Evolutionary conservation across 2,888 invertebrate genomes (phyloP).

Genomic region (Bembecia ichneumoniformis): DNA sequence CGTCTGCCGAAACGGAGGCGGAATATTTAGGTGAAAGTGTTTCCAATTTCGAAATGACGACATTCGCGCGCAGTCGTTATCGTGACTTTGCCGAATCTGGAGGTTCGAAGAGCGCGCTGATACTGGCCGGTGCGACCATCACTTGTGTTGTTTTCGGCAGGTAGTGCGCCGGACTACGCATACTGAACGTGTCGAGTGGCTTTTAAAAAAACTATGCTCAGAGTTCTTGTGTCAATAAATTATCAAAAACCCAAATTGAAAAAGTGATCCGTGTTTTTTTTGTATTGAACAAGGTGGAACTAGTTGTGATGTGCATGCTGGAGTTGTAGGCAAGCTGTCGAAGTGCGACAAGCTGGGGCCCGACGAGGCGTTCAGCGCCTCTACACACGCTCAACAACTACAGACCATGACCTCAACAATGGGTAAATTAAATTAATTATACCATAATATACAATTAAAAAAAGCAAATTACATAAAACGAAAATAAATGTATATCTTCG

Average conservation of each 20-base stretch:
- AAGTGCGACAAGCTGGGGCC: slow-evolving; percentile 57
- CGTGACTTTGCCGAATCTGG: slow-evolving; percentile 72
- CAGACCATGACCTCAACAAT: slow-evolving; percentile 70
- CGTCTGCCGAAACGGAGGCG: slow-evolving; percentile 70
- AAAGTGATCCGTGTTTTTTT: slow-evolving; percentile 51
- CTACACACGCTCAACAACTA: slow-evolving; percentile 51
- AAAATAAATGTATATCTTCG: too few relatives aligned
- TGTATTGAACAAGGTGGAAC: slow-evolving; percentile 35
- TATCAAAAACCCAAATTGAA: slow-evolving; percentile 60
- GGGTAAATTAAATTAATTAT: slow-evolving; percentile 54
- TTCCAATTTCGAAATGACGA: slow-evolving; percentile 73
- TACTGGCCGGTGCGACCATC: slow-evolving; percentile 31
- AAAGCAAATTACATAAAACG: background rate
- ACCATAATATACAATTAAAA: too few relatives aligned
- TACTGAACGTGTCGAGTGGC: slow-evolving; percentile 46
- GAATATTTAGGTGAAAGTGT: slow-evolving; percentile 74
- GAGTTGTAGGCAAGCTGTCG: slow-evolving; percentile 57
- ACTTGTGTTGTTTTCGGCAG: slow-evolving; percentile 42
- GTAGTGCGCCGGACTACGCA: slow-evolving; percentile 46
- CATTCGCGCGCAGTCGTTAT: slow-evolving; percentile 73
- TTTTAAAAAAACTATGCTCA: slow-evolving; percentile 55
- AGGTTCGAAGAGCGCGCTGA: slow-evolving; percentile 55
- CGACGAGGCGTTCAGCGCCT: slow-evolving; percentile 58
- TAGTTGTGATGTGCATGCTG: slow-evolving; percentile 56
- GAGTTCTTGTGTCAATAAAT: slow-evolving; percentile 51